phyloP scores from a whole-genome alignment of 2,797 vertebrate genomes.

The Tadarida brasiliensis region DNA sequence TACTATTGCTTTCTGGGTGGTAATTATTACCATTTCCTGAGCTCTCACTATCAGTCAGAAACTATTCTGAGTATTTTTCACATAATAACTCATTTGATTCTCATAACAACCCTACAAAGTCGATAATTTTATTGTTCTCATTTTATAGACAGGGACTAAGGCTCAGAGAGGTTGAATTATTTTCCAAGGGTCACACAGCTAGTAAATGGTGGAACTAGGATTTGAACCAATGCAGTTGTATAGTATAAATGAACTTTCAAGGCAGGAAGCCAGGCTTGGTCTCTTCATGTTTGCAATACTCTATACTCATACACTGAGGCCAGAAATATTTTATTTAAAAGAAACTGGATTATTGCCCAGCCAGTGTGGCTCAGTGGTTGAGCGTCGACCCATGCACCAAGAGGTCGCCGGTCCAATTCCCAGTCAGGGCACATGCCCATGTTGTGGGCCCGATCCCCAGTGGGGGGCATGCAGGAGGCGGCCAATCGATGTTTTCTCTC shows the following conservation, averaged over 20 bases:
- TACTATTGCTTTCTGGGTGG: neutral
- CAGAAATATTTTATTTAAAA: constrained; percentile 38
- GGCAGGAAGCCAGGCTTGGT: neutral
- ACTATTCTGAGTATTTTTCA: constrained; percentile 14
- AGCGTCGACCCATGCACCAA: too few relatives aligned
- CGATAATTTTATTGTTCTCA: neutral
- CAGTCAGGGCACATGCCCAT: too few relatives aligned
- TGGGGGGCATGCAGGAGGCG: too few relatives aligned
- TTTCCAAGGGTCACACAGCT: neutral
- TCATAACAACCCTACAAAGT: neutral
- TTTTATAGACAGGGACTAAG: neutral
- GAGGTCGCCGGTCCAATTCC: too few relatives aligned
- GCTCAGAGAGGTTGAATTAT: neutral
- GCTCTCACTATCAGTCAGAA: neutral
- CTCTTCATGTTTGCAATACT: neutral
- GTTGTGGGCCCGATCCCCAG: too few relatives aligned
- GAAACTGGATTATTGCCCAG: neutral
- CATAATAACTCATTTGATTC: neutral
- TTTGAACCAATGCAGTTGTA: neutral
- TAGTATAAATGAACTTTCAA: neutral
- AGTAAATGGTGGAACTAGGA: neutral
- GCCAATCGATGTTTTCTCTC: too few relatives aligned
- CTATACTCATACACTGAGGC: neutral
- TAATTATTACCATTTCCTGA: neutral
- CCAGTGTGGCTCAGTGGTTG: too few relatives aligned